Evolutionary conservation across 2,797 vertebrate species (phyloP), one percentile per base, ranked within the genome.

Genomic region (Petrocephalus schoutedeni): DNA sequence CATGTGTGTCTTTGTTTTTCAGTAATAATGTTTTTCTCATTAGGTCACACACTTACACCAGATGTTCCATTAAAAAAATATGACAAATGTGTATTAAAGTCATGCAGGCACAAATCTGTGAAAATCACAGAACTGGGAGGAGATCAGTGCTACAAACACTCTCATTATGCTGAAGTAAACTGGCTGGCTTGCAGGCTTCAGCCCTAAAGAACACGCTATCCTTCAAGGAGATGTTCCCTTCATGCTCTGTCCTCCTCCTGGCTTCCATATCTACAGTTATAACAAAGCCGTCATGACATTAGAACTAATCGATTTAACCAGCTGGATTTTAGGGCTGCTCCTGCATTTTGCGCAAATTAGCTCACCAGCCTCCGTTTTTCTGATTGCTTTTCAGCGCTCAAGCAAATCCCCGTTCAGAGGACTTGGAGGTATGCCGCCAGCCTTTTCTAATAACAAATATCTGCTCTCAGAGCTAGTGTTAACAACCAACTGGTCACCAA

Each of bases 401-500:
- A 41, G 86, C 2, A 28, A 41, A 28, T 56, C 45, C 49, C 32
- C 56, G 2, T 85, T 87, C 86, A 67, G 74, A 88, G 85, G 89
- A 87, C 32, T 53, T 87, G 89, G 88, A 91, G 93, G 92, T 91
- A 92, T 91, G 90, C 89, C 51, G 88, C 95, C 93, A 94, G 92
- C 93, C 88, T 89, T 92, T 91, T 92, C 89, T 88, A 88, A 92
- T 93, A 93, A 94, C 93, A 94, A 93, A 94, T 93, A 92, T 93
- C 91, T 92, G 89, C 91, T 91, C 94, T 93, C 28, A 89, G 92
- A 92, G 92, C 95, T 95, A 90, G 93, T 93, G 94, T 92, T 94
- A 92, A 91, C 86, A 93, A 95, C 95, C 97, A 97, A 97, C 96
- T 97, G 96, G 95, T 95, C 93, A 94, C 95, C 94, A 92, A 94